Percentiles rank a stretch among this genome's conserved stretches.
Evolutionary conservation across 2,797 vertebrate genomes (phyloP).

Genomic region (Poecile montanus): DNA sequence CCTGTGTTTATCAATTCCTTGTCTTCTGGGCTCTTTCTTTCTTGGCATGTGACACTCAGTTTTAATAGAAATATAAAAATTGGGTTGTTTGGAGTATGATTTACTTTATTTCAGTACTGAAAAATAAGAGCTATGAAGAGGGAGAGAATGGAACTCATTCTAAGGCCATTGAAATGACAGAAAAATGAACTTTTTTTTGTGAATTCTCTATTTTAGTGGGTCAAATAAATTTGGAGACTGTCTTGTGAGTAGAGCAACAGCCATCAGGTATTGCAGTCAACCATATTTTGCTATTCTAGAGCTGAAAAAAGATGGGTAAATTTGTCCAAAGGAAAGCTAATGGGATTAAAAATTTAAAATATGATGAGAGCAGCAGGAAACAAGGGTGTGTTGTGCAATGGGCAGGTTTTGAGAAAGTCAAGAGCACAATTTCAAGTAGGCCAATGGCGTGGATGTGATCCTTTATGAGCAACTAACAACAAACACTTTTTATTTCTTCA

Average conservation of each 20-base stretch:
- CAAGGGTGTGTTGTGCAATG: not conserved
- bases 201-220: not conserved
- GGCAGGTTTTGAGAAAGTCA: conserved; percentile 18
- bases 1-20: not conserved
- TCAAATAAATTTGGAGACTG: not conserved
- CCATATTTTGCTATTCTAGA: not conserved
- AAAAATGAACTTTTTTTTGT: rapidly evolving
- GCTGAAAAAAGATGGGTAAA: not conserved
- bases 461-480: not conserved
- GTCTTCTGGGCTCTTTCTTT: not conserved
- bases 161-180: not conserved
- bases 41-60: not conserved
- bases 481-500: not conserved
- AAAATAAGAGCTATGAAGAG: not conserved
- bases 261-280: not conserved
- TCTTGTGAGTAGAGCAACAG: not conserved
- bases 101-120: not conserved
- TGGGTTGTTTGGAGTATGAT: not conserved
- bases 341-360: not conserved
- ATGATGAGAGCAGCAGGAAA: not conserved
- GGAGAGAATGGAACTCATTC: not conserved
- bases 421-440: conserved; percentile 21
- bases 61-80: not conserved
- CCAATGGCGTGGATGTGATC: not conserved
- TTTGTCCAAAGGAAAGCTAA: not conserved